phyloP scores from a whole-genome alignment of 2,113 vertebrate species.

The Stigmatopora nigra region DNA sequence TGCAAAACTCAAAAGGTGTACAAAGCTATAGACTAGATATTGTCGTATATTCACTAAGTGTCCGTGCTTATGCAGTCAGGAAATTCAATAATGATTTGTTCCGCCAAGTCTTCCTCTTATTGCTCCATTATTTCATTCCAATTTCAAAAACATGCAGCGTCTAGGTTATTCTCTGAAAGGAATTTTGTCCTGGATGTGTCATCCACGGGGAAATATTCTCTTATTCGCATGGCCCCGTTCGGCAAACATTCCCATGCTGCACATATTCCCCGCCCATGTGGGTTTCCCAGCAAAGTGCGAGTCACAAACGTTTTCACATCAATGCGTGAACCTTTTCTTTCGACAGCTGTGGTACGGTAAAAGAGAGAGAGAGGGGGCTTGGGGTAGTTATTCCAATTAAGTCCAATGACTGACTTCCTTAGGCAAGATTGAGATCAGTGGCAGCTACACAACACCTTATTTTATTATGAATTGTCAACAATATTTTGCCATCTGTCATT shows the following conservation, averaged over 20 bases:
- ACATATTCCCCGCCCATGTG: slow-evolving; percentile 16
- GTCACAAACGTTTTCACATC: slow-evolving; percentile 40
- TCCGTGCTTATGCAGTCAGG: not conserved
- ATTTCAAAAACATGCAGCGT: slow-evolving; percentile 4
- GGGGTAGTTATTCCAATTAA: slow-evolving; percentile 16
- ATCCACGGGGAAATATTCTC: slow-evolving; percentile 27
- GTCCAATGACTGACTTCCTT: slow-evolving; percentile 35
- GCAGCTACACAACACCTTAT: slow-evolving; percentile 38
- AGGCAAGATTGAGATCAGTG: slow-evolving; percentile 33
- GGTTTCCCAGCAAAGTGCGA: slow-evolving; percentile 25
- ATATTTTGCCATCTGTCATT: slow-evolving; percentile 8
- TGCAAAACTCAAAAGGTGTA: too few relatives aligned
- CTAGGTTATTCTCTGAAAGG: slow-evolving; percentile 16
- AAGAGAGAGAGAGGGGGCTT: slow-evolving; percentile 15
- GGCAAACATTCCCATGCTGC: slow-evolving; percentile 30
- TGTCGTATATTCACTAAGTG: too few relatives aligned
- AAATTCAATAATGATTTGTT: not conserved
- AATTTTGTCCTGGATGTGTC: slow-evolving; percentile 23
- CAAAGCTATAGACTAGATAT: too few relatives aligned
- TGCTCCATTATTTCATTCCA: not conserved
- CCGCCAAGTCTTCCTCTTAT: not conserved
- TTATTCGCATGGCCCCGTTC: slow-evolving; percentile 26
- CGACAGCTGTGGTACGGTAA: slow-evolving; percentile 25
- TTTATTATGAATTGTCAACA: not conserved
- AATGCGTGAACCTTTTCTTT: slow-evolving; percentile 59